Conservation (phyloP, 2,888 invertebrate species). For the Dendrolimus houi region DNA sequence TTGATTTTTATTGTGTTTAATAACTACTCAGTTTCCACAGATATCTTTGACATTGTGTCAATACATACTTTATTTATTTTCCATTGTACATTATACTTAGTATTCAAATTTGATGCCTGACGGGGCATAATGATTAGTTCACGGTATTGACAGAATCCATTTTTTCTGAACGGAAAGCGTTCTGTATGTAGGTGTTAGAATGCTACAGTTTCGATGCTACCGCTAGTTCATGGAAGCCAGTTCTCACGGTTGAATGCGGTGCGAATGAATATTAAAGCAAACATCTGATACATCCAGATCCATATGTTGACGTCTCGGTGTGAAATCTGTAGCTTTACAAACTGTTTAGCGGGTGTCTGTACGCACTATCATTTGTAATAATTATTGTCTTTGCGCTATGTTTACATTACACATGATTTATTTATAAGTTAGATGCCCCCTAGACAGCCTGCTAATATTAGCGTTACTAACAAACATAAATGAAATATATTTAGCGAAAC, state of each 20-base stretch:
- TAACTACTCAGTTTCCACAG: constrained; percentile 13
- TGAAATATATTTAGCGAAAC: constrained; percentile 1
- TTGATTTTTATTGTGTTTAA: neutral
- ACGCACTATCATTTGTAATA: constrained; percentile 74
- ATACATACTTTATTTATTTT: constrained; percentile 7
- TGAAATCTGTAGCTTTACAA: constrained; percentile 75
- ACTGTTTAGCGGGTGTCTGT: constrained; percentile 68
- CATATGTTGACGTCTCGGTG: constrained; percentile 74
- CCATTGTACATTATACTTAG: neutral
- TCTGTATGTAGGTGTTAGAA: constrained; percentile 49
- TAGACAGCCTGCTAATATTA: constrained; percentile 31
- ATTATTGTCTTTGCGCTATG: constrained; percentile 73
- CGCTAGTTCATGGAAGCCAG: constrained; percentile 53
- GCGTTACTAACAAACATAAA: constrained; percentile 14
- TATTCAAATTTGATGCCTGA: constrained; percentile 23
- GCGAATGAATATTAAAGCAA: constrained; percentile 72
- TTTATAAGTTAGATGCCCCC: constrained; percentile 44
- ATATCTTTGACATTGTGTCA: constrained; percentile 12
- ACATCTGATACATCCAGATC: constrained; percentile 73
- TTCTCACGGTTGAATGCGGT: constrained; percentile 69
- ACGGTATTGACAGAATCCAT: constrained; percentile 26
- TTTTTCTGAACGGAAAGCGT: constrained; percentile 37
- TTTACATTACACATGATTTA: constrained; percentile 58
- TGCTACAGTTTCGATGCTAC: constrained; percentile 60
- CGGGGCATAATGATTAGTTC: constrained; percentile 53